Evolutionary conservation across 2,113 vertebrate species (phyloP).

Genomic region (Misgurnus mizolepis): DNA sequence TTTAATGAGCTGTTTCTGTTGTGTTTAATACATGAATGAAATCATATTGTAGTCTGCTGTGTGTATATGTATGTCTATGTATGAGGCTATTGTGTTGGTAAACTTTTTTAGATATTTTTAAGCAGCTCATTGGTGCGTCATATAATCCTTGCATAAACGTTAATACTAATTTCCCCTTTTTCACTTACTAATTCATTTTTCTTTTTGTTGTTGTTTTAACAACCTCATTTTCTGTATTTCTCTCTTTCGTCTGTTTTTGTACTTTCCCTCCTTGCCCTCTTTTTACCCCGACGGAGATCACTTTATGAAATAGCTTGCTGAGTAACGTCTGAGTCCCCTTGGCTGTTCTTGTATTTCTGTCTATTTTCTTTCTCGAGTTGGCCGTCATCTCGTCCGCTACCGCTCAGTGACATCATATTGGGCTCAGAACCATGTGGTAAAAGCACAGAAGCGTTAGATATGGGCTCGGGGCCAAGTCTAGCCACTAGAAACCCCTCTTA

Average conservation of each 20-base stretch:
- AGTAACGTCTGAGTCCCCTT: slow-evolving; percentile 72
- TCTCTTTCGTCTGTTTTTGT: slow-evolving; percentile 55
- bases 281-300: slow-evolving; percentile 59
- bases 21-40: too few species aligned
- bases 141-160: neutral
- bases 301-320: slow-evolving; percentile 69
- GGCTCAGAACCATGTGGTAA: slow-evolving; percentile 41
- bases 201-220: neutral
- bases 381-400: slow-evolving; percentile 22
- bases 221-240: slow-evolving; percentile 2
- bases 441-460: slow-evolving; percentile 19
- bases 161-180: neutral
- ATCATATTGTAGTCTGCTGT: too few species aligned
- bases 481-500: slow-evolving; percentile 33
- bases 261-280: slow-evolving; percentile 44
- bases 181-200: neutral
- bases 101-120: neutral
- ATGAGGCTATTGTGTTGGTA: neutral
- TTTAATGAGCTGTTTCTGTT: too few species aligned
- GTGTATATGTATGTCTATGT: too few species aligned
- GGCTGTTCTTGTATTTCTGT: slow-evolving; percentile 52
- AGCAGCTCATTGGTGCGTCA: neutral
- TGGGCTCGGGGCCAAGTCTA: slow-evolving; percentile 34
- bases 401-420: slow-evolving; percentile 33
- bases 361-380: slow-evolving; percentile 12